Evolutionary conservation across 2,113 vertebrate species (phyloP), one percentile per base, ranked within the genome.

Genomic region (western clawed frog (Xenopus tropicalis)): DNA sequence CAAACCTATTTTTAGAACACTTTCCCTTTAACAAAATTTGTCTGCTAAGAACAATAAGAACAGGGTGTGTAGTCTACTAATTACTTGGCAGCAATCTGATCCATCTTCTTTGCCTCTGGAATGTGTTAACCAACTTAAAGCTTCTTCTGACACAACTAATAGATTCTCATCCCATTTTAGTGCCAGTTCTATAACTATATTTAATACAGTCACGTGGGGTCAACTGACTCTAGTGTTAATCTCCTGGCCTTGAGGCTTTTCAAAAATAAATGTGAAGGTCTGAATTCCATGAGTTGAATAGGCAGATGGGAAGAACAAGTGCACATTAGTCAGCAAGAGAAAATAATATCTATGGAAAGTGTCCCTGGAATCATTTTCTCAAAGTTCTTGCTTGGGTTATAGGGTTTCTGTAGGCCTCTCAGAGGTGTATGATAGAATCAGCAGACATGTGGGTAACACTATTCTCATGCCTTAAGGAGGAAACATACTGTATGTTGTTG

Each of bases 301-400:
- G 87, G 88, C 83, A 90, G 90, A 90, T 92, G 88, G 88, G 88
- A 89, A 85, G 86, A 90, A 77, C 85, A 82, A 86, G 78, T 81
- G 83, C 79, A 73, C 80, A 78, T 71, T 79, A 80, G 80, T 79
- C 84, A 82, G 83, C 86, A 83, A 82, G 87, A 78, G 78, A 83
- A 88, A 88, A 90, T 90, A 86, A 85, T 83, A 86, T 85, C 80
- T 70, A 66, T 74, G 82, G 84, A 90, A 89, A 88, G 86, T 87
- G 86, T 84, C 82, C 79, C 83, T 81, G 80, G 79, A 88, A 88
- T 88, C 88, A 88, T 84, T 84, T 81, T 89, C 83, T 87, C 88
- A 90, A 8, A 9, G 29, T 37, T 37, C 29, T 37, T 9, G 6
- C 3, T 37, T 9, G 10, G 29, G 29, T 9, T 37, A 8, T 9